Base-by-base conservation (phyloP, 1,140 invertebrate species). In the Lethrus apterus region DNA sequence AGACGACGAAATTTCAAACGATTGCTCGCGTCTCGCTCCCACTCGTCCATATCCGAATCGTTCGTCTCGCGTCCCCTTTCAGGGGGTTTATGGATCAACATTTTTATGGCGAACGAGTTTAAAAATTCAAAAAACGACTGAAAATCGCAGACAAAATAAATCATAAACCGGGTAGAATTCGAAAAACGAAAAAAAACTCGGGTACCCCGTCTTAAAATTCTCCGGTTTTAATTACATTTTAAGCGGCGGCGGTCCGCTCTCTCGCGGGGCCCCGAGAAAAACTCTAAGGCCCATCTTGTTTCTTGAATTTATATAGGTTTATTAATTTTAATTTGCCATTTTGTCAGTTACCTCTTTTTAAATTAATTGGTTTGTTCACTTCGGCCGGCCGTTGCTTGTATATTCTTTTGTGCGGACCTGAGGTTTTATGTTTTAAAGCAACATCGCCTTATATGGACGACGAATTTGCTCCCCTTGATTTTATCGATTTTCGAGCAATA, bases 101-200 rank as follows among this genome's bases (percentile, higher is more conserved):
- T n/a, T n/a, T n/a, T n/a, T n/a, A n/a, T n/a, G n/a, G 38, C 18
- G 46, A 40, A 48, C 36, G 17, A 32, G 36, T 41, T 48, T 48
- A 48, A 48, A 48, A 48, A 48, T 48, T 48, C 46, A 48, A 48
- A 48, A 48, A 48, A 48, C 46, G 29, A 48, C 46, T 32, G 46
- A 48, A 48, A 48, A 48, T 46, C 46, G 46, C 46, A 48, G 46
- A 48, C 46, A 42, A 48, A 48, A 48, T 48, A 48, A 48, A 48
- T 48, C 46, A 48, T 48, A 48, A 48, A 48, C 46, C 30, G 36
- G 20, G 38, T 19, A 19, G 46, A 48, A 48, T 48, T 48, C 34
- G 35, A 48, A 48, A 48, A 48, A 48, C 24, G 46, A 31, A 48
- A 48, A 40, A 36, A 38, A 23, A 20, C 13, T 29, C 26, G 26